Evolutionary conservation across 2,113 vertebrate genomes (phyloP).

Genomic region (Caloenas nicobarica): DNA sequence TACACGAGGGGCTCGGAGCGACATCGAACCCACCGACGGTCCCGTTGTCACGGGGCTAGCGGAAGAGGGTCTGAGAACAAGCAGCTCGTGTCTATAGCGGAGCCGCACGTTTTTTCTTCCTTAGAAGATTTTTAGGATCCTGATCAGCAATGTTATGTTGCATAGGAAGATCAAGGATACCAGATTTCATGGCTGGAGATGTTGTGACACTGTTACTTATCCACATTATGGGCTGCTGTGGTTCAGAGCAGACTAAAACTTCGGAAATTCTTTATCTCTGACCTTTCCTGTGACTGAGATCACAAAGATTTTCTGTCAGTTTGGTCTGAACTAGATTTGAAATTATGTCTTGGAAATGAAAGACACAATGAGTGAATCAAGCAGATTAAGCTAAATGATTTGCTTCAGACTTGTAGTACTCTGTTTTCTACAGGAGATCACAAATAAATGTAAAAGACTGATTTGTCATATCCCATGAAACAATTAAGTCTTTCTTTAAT

Average conservation of each 20-base stretch:
- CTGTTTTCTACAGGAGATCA: not conserved
- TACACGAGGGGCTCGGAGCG: not conserved
- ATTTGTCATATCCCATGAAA: not conserved
- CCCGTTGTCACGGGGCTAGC: accelerated
- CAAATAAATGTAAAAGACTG: not conserved
- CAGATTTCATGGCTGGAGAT: not conserved
- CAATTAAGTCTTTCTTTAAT: not conserved
- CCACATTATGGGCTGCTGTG: not conserved
- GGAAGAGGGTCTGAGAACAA: not conserved
- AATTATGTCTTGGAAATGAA: conserved; percentile 20
- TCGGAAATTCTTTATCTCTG: not conserved
- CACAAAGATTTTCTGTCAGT: conserved; percentile 50
- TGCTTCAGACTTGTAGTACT: not conserved
- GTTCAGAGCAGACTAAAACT: not conserved
- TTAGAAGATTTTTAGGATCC: not conserved
- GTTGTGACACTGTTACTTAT: not conserved
- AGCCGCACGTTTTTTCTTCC: not conserved
- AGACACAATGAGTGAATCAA: conserved; percentile 7
- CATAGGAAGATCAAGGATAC: accelerated
- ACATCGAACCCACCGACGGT: not conserved
- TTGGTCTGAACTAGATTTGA: conserved; percentile 28
- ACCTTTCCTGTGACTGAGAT: not conserved
- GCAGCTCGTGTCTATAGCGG: not conserved
- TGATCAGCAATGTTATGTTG: not conserved
- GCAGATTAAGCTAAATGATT: not conserved